Evolutionary conservation across 1,140 invertebrate genomes (phyloP).

Genomic region (Drosophila nasuta): DNA sequence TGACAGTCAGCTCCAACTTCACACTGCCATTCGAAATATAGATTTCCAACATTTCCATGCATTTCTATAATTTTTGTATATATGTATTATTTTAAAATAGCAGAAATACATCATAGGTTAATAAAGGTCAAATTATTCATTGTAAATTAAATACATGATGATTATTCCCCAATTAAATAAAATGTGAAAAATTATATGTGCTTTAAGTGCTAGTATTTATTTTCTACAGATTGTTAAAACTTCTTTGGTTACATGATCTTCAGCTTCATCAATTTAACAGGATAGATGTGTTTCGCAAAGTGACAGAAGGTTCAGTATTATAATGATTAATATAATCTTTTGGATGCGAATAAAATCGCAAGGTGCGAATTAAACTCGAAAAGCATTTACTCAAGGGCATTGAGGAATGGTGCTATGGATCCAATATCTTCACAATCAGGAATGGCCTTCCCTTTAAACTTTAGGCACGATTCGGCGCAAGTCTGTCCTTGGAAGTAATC

Average conservation of each 20-base stretch:
- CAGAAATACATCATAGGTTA: slow-evolving; percentile 72
- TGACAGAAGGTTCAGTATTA: too few relatives aligned
- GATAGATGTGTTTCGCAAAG: neutral
- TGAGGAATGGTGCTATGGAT: slow-evolving; percentile 92
- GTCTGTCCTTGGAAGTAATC: slow-evolving; percentile 93
- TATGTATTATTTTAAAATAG: slow-evolving; percentile 83
- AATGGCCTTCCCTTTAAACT: slow-evolving; percentile 92
- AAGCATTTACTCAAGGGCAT: slow-evolving; percentile 84
- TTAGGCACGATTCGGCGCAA: slow-evolving; percentile 92
- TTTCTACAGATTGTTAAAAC: slow-evolving; percentile 31
- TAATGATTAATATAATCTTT: neutral
- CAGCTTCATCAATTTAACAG: neutral
- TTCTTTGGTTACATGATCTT: slow-evolving; percentile 24
- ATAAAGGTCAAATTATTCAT: slow-evolving; percentile 44
- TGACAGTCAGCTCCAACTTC: slow-evolving; percentile 60
- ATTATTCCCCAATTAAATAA: slow-evolving; percentile 66
- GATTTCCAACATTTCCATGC: slow-evolving; percentile 65
- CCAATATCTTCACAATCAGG: slow-evolving; percentile 93
- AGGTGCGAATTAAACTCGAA: slow-evolving; percentile 26
- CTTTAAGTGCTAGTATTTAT: slow-evolving; percentile 19
- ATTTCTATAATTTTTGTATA: slow-evolving; percentile 74
- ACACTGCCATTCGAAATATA: slow-evolving; percentile 65
- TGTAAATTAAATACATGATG: slow-evolving; percentile 74
- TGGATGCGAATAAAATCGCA: slow-evolving; percentile 14
- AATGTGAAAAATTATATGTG: slow-evolving; percentile 51